phyloP scores from a whole-genome alignment of 2,113 vertebrate species.

The Melozone crissalis region DNA sequence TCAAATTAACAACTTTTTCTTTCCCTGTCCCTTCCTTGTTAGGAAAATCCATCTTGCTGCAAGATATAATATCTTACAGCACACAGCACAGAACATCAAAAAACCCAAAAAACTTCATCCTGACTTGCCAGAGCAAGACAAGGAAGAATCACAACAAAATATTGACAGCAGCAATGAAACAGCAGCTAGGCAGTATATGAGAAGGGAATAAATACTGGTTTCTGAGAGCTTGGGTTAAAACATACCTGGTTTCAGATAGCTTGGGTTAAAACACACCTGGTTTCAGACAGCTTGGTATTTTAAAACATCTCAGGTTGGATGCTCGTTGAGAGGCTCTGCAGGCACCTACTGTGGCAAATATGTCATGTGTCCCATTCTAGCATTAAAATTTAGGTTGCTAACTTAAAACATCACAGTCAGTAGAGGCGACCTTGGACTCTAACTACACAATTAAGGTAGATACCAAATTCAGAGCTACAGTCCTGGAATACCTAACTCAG shows the following conservation, averaged over 20 bases:
- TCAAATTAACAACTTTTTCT: neutral
- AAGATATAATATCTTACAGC: neutral
- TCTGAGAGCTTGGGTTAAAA: neutral
- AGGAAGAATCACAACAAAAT: neutral
- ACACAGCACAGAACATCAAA: neutral
- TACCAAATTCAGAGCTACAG: neutral
- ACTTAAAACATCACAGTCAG: neutral
- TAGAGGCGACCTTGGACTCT: neutral
- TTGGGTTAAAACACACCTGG: neutral
- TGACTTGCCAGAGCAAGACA: neutral
- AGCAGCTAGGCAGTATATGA: neutral
- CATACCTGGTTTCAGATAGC: too few relatives aligned
- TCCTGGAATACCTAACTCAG: neutral
- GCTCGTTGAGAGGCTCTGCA: too few relatives aligned
- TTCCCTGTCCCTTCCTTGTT: neutral
- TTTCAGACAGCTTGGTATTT: too few relatives aligned
- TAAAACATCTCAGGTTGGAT: too few relatives aligned
- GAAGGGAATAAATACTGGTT: neutral
- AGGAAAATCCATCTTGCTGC: neutral
- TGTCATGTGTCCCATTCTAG: neutral
- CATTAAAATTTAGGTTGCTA: neutral
- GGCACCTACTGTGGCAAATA: too few relatives aligned
- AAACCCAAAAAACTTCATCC: neutral
- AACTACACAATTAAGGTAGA: neutral
- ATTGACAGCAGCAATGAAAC: neutral